Conservation (phyloP, 2,113 vertebrate species). For the Mesoclemmys tuberculata region DNA sequence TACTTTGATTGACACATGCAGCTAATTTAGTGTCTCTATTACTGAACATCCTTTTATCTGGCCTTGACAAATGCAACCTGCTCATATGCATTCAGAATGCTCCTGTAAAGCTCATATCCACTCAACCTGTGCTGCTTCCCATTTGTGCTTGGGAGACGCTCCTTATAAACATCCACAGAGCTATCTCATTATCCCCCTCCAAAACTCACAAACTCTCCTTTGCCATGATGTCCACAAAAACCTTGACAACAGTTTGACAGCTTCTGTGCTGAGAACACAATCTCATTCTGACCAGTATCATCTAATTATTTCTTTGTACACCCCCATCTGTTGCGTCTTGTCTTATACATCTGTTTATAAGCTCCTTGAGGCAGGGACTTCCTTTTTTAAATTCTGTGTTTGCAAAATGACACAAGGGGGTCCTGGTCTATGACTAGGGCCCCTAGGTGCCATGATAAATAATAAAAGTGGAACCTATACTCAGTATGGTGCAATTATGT, state of each 20-base stretch:
- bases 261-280: not conserved
- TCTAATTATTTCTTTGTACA: not conserved
- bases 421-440: not conserved
- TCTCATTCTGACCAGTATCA: not conserved
- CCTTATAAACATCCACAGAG: not conserved
- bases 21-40: not conserved
- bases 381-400: not conserved
- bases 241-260: not conserved
- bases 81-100: not conserved
- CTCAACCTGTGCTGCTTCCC: too few species aligned
- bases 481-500: not conserved
- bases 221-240: not conserved
- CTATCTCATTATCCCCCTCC: not conserved
- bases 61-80: not conserved
- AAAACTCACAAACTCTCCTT: not conserved
- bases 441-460: not conserved
- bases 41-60: not conserved
- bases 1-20: not conserved
- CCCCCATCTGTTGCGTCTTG: not conserved
- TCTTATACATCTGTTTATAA: not conserved
- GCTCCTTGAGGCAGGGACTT: not conserved
- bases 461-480: not conserved
- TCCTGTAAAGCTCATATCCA: too few species aligned
- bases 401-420: not conserved
- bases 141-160: not conserved